These are phyloP conservation scores for Ceratoteleas bidentatus DNA, from an alignment of 1,140 invertebrate species.

Conservation along the genomic window DNA sequence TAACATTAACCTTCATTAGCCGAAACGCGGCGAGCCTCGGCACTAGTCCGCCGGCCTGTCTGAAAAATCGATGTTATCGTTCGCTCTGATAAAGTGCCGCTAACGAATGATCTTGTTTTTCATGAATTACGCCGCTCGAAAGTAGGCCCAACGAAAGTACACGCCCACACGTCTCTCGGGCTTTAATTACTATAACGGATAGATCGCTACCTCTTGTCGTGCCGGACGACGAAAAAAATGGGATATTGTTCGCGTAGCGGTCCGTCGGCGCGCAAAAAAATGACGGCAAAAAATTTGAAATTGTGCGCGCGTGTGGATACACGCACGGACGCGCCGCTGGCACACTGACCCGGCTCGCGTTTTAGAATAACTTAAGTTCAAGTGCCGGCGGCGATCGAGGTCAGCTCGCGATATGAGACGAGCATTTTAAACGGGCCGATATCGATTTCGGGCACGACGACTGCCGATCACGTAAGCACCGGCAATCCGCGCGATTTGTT, in stretches of 20 bases:
- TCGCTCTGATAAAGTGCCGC: constrained; percentile 26
- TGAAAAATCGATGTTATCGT: constrained; percentile 51
- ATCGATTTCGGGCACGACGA: constrained; percentile 39
- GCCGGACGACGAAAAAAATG: constrained; percentile 20
- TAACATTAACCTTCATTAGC: constrained; percentile 47
- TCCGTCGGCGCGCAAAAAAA: constrained; percentile 5
- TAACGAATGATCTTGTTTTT: constrained; percentile 62
- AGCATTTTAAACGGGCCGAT: constrained; percentile 58
- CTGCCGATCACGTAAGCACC: not conserved
- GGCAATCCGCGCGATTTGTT: not conserved
- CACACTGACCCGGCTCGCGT: constrained; percentile 63
- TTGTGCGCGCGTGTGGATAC: constrained; percentile 1
- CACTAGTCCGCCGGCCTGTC: not conserved
- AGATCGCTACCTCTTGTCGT: constrained; percentile 44
- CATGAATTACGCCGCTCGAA: constrained; percentile 59
- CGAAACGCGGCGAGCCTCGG: constrained; percentile 16
- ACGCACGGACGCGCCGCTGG: constrained; percentile 6
- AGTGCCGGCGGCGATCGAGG: constrained; percentile 57
- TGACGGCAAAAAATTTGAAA: constrained; percentile 21
- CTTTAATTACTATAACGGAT: constrained; percentile 65
- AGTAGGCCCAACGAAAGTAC: constrained; percentile 64
- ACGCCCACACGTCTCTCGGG: constrained; percentile 57
- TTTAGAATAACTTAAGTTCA: constrained; percentile 66
- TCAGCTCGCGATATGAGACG: constrained; percentile 59
- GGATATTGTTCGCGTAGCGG: constrained; percentile 27